Evolutionary conservation across 2,888 invertebrate genomes (phyloP).

Genomic region (Ectemnius cavifrons): DNA sequence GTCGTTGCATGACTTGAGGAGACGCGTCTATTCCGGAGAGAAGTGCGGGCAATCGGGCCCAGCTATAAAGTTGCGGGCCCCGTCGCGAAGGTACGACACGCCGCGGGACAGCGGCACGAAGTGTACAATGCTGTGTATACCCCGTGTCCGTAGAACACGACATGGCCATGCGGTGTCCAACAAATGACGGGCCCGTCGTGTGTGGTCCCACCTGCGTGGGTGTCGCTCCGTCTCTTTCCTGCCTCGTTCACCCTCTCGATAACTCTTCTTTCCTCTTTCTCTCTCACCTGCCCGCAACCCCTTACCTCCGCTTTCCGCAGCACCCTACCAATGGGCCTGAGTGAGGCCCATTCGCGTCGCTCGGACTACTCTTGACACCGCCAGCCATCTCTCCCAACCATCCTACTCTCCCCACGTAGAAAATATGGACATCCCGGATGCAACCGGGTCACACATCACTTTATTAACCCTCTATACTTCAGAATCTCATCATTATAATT

Average conservation of each 20-base stretch:
- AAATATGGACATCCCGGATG: constrained; percentile 34
- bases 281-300: constrained; percentile 19
- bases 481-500: too few species aligned
- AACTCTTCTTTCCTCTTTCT: constrained; percentile 18
- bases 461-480: too few species aligned
- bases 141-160: constrained; percentile 67
- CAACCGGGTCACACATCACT: too few species aligned
- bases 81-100: constrained; percentile 66
- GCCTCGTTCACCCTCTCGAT: constrained; percentile 19
- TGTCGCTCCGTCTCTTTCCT: constrained; percentile 59
- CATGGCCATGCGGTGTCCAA: constrained; percentile 73
- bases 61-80: constrained; percentile 69
- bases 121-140: constrained; percentile 70
- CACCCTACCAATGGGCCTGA: constrained; percentile 24
- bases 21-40: too few species aligned
- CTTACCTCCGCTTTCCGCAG: constrained; percentile 8
- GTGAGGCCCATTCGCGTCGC: constrained; percentile 45
- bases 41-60: constrained; percentile 66
- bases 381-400: constrained; percentile 52
- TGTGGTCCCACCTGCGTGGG: constrained; percentile 76
- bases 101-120: constrained; percentile 71
- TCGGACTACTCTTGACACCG: constrained; percentile 52
- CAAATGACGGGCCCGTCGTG: constrained; percentile 76
- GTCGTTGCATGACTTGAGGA: too few species aligned
- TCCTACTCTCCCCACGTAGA: constrained; percentile 21